Evolutionary conservation across 2,797 vertebrate species (phyloP), one percentile per base, ranked within the genome.

Genomic region (Falco naumanni): DNA sequence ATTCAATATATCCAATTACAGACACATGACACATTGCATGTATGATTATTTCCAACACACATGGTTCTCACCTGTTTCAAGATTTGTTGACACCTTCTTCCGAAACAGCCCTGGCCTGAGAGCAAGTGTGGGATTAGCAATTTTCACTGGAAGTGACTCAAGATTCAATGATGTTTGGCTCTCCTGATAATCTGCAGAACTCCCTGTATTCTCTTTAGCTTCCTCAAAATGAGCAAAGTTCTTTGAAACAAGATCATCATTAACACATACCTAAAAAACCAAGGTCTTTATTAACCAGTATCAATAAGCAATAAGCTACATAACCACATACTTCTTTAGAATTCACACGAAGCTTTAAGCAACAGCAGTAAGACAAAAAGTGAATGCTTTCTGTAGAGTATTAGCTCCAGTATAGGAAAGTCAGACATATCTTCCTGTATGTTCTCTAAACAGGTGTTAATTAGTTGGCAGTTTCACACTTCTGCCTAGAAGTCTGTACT

Each of bases 241-340:
- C 97, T 99, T 99, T 34, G 94, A 97, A 66, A 99, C 99, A 56
- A 99, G 97, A 37, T 99, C 99, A 14, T 99, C 99, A 29, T 99
- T 99, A 76, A 99, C 98, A 63, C 99, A 99, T 51, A 99, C 97
- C 99, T 99, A 14, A 95, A 95, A 92, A 61, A 26, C 1, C 22
- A 81, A 90, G 5, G 93, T 31, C 47, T 83, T 89, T 66, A n/a
- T 25, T 37, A 5, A 31, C 47, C 43, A 57, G 8, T 10, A 66
- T 39, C n/a, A 86, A 80, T 10, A 39, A 61, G 8, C 33, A 83
- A 6, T 26, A 66, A 71, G 11, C 11, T 71, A 54, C 18, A 63
- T 10, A 28, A 72, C 16, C 10, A 93, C 13, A 13, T 6, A 45
- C 16, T 37, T 39, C 2, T 37, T 91, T 7, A 65, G 20, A 61